Evolutionary conservation across 2,797 vertebrate genomes (phyloP).

Genomic region (Rallus crepitans): DNA sequence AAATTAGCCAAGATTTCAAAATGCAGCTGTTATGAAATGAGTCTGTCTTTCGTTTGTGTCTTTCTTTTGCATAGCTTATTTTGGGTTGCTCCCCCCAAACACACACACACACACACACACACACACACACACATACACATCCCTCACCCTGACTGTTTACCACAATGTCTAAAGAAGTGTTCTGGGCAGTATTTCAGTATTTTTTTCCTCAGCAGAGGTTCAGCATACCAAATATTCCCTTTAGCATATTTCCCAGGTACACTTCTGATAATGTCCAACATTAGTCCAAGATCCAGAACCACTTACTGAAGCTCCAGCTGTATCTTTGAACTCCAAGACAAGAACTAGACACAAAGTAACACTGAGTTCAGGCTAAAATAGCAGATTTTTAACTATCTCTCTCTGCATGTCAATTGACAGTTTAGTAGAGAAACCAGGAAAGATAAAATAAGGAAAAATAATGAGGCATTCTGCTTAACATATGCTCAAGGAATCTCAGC

Average conservation of each 20-base stretch:
- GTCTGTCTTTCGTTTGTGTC: not conserved
- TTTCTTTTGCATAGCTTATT: not conserved
- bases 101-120: too few relatives aligned
- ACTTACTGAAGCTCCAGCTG: not conserved
- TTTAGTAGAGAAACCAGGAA: not conserved
- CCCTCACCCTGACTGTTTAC: not conserved
- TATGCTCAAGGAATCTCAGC: not conserved
- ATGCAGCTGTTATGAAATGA: not conserved
- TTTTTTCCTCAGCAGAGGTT: not conserved
- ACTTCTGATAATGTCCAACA: not conserved
- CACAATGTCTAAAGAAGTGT: not conserved
- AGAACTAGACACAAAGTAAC: not conserved
- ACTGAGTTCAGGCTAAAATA: not conserved
- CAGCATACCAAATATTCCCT: not conserved
- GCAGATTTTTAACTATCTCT: not conserved
- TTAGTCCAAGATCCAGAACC: not conserved
- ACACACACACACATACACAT: too few relatives aligned
- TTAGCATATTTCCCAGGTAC: not conserved
- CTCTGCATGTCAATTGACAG: not conserved
- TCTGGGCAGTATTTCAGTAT: not conserved
- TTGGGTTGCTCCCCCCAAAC: too few relatives aligned
- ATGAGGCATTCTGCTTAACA: not conserved
- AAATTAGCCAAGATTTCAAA: not conserved
- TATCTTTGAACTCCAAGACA: not conserved
- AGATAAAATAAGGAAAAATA: not conserved